Conservation (phyloP, 1,140 invertebrate species). For the Xylocopa sonorina region DNA sequence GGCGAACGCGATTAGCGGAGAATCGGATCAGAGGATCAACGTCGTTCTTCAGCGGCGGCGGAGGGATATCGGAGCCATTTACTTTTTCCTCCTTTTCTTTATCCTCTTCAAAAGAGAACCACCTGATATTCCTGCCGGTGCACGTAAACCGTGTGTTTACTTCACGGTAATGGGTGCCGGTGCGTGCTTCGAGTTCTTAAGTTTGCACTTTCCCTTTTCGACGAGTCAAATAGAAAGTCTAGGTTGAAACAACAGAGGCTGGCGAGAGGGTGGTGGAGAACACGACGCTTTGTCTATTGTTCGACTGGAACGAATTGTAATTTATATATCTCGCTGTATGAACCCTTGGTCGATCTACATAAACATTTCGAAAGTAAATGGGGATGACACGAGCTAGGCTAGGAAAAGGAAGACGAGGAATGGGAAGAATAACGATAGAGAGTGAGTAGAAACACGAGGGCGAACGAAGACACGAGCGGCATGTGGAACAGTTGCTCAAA, state of each 20-base stretch:
- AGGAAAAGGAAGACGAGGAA: conserved; percentile 33
- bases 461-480: conserved; percentile 51
- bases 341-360: too few species aligned
- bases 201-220: conserved; percentile 58
- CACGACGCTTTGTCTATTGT: too few species aligned
- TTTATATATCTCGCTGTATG: too few species aligned
- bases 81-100: conserved; percentile 9
- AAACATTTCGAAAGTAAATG: too few species aligned
- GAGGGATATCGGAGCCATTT: conserved; percentile 33
- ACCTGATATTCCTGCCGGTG: conserved; percentile 68
- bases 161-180: conserved; percentile 64
- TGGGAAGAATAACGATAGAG: conserved; percentile 46
- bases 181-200: conserved; percentile 70
- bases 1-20: conserved; percentile 49
- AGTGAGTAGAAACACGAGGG: conserved; percentile 34
- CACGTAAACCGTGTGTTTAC: conserved; percentile 72
- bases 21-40: conserved; percentile 64
- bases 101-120: conserved; percentile 31
- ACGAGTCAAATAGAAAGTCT: conserved; percentile 4
- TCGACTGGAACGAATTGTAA: too few species aligned
- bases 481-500: conserved; percentile 68
- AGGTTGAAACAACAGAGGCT: conserved; percentile 16
- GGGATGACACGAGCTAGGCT: too few species aligned
- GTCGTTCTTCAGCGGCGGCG: conserved; percentile 19
- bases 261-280: not conserved